Evolutionary conservation across 1,140 invertebrate genomes (phyloP), one percentile per base, ranked within the genome.

Genomic region (Camponotus pennsylvanicus): DNA sequence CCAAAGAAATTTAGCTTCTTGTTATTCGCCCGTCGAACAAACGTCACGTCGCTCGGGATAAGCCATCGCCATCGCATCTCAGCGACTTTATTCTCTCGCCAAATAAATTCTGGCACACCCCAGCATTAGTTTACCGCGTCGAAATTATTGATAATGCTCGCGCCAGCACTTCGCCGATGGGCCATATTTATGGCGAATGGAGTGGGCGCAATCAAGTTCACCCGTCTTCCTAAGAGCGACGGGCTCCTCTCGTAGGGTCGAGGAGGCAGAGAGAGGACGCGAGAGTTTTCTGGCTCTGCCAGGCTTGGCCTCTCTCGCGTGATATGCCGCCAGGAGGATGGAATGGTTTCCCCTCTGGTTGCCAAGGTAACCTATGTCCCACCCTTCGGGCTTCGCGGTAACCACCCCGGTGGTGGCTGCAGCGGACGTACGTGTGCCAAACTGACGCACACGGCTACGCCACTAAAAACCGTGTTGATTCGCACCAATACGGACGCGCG

Each of bases 261-360:
- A 32, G 55, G 34, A 11, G 59, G 34, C 15, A 32, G 61, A 86
- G 82, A 85, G 86, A 88, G 90, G 86, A 91, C 87, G 89, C 87
- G 86, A 93, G 90, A 89, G 90, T 94, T 93, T 92, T 91, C 90
- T 90, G 86, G 86, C 70, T 57, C 52, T 90, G 90, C 90, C 91
- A 80, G 88, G 87, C 86, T 90, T 66, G 86, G 80, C 49, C 49
- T 89, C 90, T 45, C 88, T 87, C 73, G 89, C 87, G 75, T 90
- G 92, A 93, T 93, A 91, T 91, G 92, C 91, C 93, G 93, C 92
- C 93, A 92, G 91, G 94, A 93, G 94, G 93, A 94, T 93, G 91
- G 92, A 95, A 95, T 93, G 93, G 93, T 92, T 90, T 93, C 92
- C 93, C 93, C 93, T 92, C 88, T 70, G 92, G 94, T 95, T 95